Evolutionary conservation across 1,140 invertebrate species (phyloP).

Genomic region (Drosophila azteca): DNA sequence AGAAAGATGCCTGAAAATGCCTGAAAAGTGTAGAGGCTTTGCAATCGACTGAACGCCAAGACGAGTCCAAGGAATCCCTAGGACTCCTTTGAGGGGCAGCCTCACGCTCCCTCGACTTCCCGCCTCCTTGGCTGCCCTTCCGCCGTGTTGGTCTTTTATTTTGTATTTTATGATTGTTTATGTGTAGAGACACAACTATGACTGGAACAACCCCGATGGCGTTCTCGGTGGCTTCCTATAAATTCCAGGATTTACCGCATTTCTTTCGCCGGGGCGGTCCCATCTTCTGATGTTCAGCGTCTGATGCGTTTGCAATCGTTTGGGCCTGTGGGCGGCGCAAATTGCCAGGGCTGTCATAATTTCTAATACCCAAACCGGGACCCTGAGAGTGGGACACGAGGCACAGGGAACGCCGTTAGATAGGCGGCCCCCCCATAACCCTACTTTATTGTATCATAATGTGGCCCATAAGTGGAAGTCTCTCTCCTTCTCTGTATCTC

Average conservation of each 20-base stretch:
- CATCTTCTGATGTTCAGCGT: slow-evolving; percentile 5
- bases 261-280: slow-evolving; percentile 16
- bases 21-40: no score
- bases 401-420: slow-evolving; percentile 24
- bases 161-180: slow-evolving; percentile 62
- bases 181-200: slow-evolving; percentile 28
- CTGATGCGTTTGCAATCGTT: slow-evolving; percentile 66
- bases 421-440: slow-evolving; percentile 59
- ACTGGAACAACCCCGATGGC: not conserved
- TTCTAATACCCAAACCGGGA: slow-evolving; percentile 61
- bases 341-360: slow-evolving; percentile 67
- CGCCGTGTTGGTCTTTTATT: slow-evolving; percentile 6
- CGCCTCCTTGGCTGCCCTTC: not conserved
- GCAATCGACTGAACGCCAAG: no score
- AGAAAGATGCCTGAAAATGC: no score
- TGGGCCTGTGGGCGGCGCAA: slow-evolving; percentile 28
- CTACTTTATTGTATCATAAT: slow-evolving; percentile 74
- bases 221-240: slow-evolving; percentile 41
- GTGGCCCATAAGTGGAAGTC: slow-evolving; percentile 22
- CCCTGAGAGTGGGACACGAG: slow-evolving; percentile 4
- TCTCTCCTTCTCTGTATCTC: no score
- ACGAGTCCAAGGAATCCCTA: no score
- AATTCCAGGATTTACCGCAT: slow-evolving; percentile 71
- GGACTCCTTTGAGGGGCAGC: no score
- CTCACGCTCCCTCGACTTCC: no score